Conservation (phyloP, 1,140 invertebrate species). For the Rhagoletis pomonella region DNA sequence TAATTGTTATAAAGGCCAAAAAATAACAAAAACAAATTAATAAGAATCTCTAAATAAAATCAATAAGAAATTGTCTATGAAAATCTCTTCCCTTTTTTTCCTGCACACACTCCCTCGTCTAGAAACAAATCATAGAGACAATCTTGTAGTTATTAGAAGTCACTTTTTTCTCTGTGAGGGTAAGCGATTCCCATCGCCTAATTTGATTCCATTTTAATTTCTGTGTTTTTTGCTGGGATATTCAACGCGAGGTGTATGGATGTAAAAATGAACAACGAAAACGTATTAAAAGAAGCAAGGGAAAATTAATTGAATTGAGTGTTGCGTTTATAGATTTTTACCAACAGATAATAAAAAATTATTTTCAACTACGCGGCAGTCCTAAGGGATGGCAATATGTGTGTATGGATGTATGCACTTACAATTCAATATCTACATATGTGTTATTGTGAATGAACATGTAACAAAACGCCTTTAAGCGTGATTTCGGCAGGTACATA, state of each 20-base stretch:
- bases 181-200: too few species aligned
- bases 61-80: too few species aligned
- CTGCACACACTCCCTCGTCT: too few species aligned
- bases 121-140: too few species aligned
- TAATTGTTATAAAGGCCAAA: too few species aligned
- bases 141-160: too few species aligned
- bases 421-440: neutral
- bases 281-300: constrained; percentile 66
- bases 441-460: neutral
- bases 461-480: constrained; percentile 53
- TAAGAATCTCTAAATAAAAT: too few species aligned
- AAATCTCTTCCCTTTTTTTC: too few species aligned
- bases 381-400: constrained; percentile 19
- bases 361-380: constrained; percentile 55
- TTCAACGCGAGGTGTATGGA: neutral
- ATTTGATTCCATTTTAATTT: too few species aligned
- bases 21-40: too few species aligned
- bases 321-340: constrained; percentile 68
- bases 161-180: too few species aligned
- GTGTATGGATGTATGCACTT: neutral
- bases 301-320: constrained; percentile 74
- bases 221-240: neutral
- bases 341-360: constrained; percentile 58
- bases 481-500: neutral
- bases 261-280: neutral